Base-by-base conservation (phyloP, 2,797 vertebrate species). In the Anguilla pacifica region DNA sequence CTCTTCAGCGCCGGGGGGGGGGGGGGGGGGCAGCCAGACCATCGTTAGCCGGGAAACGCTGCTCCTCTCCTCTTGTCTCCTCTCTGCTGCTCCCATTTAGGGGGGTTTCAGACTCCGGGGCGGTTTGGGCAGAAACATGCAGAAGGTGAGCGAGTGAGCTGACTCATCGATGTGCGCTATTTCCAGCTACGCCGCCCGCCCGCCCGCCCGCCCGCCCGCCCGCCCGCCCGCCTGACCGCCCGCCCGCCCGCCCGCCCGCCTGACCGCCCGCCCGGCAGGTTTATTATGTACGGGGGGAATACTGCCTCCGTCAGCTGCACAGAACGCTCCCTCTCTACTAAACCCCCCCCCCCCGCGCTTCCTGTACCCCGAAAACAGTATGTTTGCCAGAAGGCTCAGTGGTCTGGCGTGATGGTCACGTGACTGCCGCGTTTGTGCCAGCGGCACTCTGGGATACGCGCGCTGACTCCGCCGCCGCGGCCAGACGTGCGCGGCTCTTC, bases 381-480 rank as follows among this genome's bases (percentile, higher is more conserved):
- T 13, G 49, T 70, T 72, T 22, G 61, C 43, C 13, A 61, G 28
- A 35, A 86, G 43, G 10, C 7, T 7, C 53, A 46, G 74, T 46
- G 35, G 46, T 19, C 57, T 57, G 83, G 13, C 31, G 83, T n/a
- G 17, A 46, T 79, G 22, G 74, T 46, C 74, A 79, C 74, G 9
- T 61, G 59, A 61, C 19, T 61, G 59, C 19, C 59, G 59, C 3
- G 5, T 61, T 79, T 79, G 17, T 79, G 17, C 35, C 1, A 1
- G 17, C 74, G 10, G 64, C n/a, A 19, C 74, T 6, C 74, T 15
- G 17, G 74, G 55, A 57, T 61, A 22, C 59, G 25, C 22, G 6
- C 46, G 46, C 49, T 77, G 46, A 61, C 83, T 85, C 83, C 86
- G 77, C n/a, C 3, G 25, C 89, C 53, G 4, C 88, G 72, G 88